A percentile compares a stretch with the other conserved stretches of the same genome.
These are phyloP conservation scores for Argyresthia goedartella DNA, from an alignment of 2,888 invertebrate genomes.

Conservation along the genomic window DNA sequence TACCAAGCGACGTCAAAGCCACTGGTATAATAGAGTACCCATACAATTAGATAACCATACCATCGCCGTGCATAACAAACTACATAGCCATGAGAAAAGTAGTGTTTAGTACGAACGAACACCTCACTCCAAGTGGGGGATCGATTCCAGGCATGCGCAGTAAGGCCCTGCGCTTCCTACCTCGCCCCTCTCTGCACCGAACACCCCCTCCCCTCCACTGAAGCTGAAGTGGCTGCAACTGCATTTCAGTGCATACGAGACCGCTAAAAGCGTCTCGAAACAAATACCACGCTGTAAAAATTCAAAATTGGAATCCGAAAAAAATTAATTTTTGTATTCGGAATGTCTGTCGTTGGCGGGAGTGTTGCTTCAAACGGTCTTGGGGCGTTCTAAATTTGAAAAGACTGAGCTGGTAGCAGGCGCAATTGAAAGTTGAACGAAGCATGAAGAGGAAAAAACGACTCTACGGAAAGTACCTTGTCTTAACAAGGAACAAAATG, in stretches of 20 bases:
- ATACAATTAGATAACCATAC: neutral
- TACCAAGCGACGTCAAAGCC: neutral
- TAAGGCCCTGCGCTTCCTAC: constrained; percentile 29
- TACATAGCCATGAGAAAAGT: constrained; percentile 30
- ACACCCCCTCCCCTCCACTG: constrained; percentile 15
- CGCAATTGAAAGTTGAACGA: constrained; percentile 25
- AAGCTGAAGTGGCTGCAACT: constrained; percentile 52
- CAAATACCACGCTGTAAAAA: constrained; percentile 27
- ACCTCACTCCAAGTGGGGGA: constrained; percentile 50
- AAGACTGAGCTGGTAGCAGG: constrained; percentile 19
- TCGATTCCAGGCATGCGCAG: constrained; percentile 65
- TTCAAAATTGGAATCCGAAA: neutral
- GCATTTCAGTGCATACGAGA: constrained; percentile 63
- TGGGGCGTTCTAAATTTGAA: constrained; percentile 9
- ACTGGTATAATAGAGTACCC: neutral
- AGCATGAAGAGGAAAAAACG: constrained; percentile 68
- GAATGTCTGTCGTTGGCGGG: constrained; percentile 13
- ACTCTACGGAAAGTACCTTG: constrained; percentile 15
- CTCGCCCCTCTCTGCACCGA: constrained; percentile 16
- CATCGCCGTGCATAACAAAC: neutral
- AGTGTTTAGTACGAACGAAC: constrained; percentile 36
- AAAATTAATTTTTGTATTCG: constrained; percentile 2
- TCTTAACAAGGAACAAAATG: constrained; percentile 13
- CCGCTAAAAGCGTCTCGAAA: constrained; percentile 29
- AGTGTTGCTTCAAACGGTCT: constrained; percentile 11